Evolutionary conservation across 2,113 vertebrate species (phyloP).

Genomic region (Paracanthobrama guichenoti): DNA sequence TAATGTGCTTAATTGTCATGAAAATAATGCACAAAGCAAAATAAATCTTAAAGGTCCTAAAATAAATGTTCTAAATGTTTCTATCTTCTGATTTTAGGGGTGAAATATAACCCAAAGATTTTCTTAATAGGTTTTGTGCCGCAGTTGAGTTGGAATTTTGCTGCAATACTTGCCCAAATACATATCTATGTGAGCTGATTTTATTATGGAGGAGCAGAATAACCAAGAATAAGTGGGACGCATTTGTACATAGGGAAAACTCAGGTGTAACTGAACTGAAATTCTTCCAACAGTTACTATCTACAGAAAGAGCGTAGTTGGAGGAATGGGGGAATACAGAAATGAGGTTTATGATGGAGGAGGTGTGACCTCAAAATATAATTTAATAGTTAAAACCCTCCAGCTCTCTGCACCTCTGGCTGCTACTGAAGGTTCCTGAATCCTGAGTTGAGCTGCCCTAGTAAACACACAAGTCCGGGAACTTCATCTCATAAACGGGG

Average conservation of each 20-base stretch:
- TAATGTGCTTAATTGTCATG: neutral
- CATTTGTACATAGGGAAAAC: neutral
- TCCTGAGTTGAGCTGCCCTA: constrained; percentile 64
- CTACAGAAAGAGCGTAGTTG: neutral
- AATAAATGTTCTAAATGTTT: neutral
- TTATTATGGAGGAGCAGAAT: neutral
- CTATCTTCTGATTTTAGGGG: neutral
- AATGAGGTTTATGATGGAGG: neutral
- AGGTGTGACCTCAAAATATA: neutral
- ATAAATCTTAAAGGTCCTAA: neutral
- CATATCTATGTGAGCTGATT: neutral
- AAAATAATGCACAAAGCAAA: neutral
- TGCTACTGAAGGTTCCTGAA: constrained; percentile 13
- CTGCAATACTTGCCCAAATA: neutral
- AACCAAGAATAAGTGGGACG: neutral
- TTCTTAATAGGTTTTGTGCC: neutral
- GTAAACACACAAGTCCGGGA: constrained; percentile 96
- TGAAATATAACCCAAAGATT: neutral
- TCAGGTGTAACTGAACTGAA: neutral
- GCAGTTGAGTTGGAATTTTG: neutral
- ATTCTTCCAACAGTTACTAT: neutral
- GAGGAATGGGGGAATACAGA: neutral
- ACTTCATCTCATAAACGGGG: constrained; percentile 98
- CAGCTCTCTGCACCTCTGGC: neutral
- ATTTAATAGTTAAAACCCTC: neutral